Base-by-base conservation (phyloP, 2,888 invertebrate genomes). In the Cepaea hortensis region DNA sequence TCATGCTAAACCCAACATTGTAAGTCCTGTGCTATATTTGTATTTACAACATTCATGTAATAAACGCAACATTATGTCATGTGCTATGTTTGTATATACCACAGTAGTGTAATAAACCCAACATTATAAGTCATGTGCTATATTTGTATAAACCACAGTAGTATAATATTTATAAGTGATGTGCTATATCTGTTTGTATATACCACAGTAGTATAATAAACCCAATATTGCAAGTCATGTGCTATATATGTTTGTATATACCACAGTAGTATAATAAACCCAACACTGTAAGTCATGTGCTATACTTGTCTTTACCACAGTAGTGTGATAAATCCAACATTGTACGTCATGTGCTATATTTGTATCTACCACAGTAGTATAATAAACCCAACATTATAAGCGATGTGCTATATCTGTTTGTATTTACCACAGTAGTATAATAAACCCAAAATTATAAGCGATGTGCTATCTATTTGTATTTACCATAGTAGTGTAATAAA, bases 1-100 rank as follows among this genome's bases (percentile, higher is more conserved):
- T 87, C 94, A 94, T 90, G 93, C 94, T 73, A 94, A 94, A 88
- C 94, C 94, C 18, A 94, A 94, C 89, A 93, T 94, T 88, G 94
- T 94, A 89, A 91, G 93, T 81, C 23, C 1, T 46, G 18, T 15
- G 5, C 13, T 68, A 11, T 68, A 68, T 68, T 18, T 68, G 1
- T n/a, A 18, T 68, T 18, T 68, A 68, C 68, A n/a, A 6, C 11
- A 68, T 0, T 18, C 5, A 0, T 68, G 9, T 15, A 65, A 65
- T 18, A 65, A 65, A 65, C 18, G 0, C 9, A 65, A 18, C 9
- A 65, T 65, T 65, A 15, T 65, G 9, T 9, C 65, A 15, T 65
- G 9, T 65, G 65, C 18, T 65, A 65, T 65, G 65, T 15, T 65
- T 65, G 65, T 65, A 65, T 65, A 9, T 15, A 65, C 35, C 35